Evolutionary conservation across 1,140 invertebrate genomes (phyloP).

Genomic region (Drosophila willistoni): DNA sequence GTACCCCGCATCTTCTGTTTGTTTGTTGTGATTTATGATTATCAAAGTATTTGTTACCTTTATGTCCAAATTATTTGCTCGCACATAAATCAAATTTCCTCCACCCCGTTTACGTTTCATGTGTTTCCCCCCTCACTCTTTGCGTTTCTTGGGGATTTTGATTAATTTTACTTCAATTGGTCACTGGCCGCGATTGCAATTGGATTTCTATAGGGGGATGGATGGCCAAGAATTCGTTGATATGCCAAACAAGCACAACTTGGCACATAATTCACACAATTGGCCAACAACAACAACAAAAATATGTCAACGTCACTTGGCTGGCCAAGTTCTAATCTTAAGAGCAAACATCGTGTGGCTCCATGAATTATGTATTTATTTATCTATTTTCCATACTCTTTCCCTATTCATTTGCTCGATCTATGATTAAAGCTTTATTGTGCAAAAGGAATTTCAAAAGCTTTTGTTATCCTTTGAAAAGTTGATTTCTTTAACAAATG

Average conservation of each 20-base stretch:
- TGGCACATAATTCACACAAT: slow-evolving; percentile 66
- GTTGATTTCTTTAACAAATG: no score
- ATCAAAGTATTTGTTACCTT: slow-evolving; percentile 81
- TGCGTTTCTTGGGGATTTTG: slow-evolving; percentile 56
- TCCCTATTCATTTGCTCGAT: neutral
- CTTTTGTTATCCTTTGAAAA: no score
- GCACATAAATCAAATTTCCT: slow-evolving; percentile 73
- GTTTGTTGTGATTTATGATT: slow-evolving; percentile 78
- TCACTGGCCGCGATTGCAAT: slow-evolving; percentile 50
- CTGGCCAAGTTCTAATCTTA: slow-evolving; percentile 16
- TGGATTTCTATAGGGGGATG: slow-evolving; percentile 17
- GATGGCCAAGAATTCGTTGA: slow-evolving; percentile 25
- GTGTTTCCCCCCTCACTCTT: neutral
- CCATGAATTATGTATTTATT: slow-evolving; percentile 48
- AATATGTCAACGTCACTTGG: neutral
- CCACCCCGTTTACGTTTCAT: neutral
- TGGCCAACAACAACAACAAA: slow-evolving; percentile 35
- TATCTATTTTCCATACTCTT: neutral
- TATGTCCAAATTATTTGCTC: slow-evolving; percentile 79
- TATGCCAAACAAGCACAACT: slow-evolving; percentile 58
- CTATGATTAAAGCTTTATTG: no score
- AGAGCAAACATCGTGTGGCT: slow-evolving; percentile 9
- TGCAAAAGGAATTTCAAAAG: no score
- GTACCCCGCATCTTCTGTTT: neutral
- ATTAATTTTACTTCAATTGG: slow-evolving; percentile 77